These are phyloP conservation scores for Lagopus muta DNA, from an alignment of 2,113 vertebrate species.

Conservation along the genomic window DNA sequence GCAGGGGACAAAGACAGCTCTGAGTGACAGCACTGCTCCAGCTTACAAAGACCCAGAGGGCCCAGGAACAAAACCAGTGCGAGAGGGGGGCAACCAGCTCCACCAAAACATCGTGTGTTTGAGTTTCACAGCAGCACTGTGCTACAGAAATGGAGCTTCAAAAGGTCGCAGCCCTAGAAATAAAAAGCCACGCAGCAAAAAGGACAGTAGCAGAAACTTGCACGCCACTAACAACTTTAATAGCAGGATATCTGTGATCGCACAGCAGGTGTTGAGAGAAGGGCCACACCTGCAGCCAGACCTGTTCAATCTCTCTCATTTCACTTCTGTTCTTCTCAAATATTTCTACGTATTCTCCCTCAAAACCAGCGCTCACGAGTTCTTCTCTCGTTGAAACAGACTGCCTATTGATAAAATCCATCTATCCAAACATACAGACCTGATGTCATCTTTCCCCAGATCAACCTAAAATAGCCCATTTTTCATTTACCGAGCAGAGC, in stretches of 20 bases:
- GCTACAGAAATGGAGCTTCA: neutral
- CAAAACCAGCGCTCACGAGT: neutral
- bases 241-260: neutral
- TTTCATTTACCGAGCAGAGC: neutral
- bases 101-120: neutral
- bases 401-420: neutral
- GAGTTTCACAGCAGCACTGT: neutral
- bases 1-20: slow-evolving; percentile 40
- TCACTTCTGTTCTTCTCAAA: neutral
- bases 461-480: neutral
- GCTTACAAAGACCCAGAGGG: slow-evolving; percentile 14
- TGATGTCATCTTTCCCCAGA: slow-evolving; percentile 20
- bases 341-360: neutral
- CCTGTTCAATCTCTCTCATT: neutral
- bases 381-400: neutral
- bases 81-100: neutral
- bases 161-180: neutral
- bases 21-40: slow-evolving; percentile 1
- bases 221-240: neutral
- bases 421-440: neutral
- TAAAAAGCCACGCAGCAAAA: neutral
- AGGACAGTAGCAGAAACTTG: neutral
- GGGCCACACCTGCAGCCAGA: neutral
- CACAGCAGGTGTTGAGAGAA: neutral
- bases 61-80: neutral